phyloP scores from a whole-genome alignment of 2,113 vertebrate genomes.

The Scartelaos histophorus region DNA sequence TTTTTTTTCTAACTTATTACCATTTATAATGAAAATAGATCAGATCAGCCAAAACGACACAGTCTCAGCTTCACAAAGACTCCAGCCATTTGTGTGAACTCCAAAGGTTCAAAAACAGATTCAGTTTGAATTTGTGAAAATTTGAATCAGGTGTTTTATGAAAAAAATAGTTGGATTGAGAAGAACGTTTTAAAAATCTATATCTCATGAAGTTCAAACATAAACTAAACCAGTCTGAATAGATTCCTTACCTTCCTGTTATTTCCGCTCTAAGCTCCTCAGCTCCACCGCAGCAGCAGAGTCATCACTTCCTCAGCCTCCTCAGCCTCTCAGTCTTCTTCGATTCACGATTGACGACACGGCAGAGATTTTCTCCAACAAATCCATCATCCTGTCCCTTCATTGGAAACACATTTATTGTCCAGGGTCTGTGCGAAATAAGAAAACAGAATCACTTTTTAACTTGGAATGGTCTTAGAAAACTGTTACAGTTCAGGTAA shows the following conservation, averaged over 20 bases:
- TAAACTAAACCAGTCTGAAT: neutral
- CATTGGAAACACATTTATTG: neutral
- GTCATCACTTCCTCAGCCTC: neutral
- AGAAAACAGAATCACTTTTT: neutral
- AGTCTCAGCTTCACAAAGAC: too few relatives aligned
- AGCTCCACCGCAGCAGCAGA: conserved; percentile 1
- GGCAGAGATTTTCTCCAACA: neutral
- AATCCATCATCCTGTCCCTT: neutral
- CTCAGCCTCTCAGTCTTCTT: neutral
- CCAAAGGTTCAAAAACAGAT: too few relatives aligned
- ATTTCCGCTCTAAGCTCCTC: neutral
- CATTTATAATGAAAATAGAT: too few relatives aligned
- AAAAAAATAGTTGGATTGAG: too few relatives aligned
- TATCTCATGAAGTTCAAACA: neutral
- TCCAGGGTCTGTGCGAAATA: neutral
- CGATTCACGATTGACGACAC: neutral
- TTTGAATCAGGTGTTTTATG: too few relatives aligned
- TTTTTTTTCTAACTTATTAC: too few relatives aligned
- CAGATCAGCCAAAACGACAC: too few relatives aligned
- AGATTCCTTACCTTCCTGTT: neutral
- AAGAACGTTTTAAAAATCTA: neutral
- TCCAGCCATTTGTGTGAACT: too few relatives aligned
- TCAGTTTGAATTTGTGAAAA: too few relatives aligned
- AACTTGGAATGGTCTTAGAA: neutral
- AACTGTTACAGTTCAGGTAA: too few relatives aligned